Base-by-base conservation (phyloP, 2,113 vertebrate species). In the Clupea harengus region DNA sequence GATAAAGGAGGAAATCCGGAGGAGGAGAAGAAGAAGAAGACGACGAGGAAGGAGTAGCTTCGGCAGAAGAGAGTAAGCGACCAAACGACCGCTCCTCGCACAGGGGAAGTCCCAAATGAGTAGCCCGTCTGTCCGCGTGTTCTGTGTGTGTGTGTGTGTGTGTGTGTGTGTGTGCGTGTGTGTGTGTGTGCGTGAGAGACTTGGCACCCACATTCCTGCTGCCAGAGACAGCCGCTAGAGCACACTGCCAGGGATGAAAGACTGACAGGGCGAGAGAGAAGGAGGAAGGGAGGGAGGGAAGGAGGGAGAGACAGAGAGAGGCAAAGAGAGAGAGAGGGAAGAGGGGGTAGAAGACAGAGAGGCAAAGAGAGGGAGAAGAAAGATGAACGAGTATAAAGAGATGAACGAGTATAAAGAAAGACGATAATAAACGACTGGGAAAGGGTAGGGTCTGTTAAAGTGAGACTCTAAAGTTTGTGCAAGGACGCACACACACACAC, bases 61-160 rank as follows among this genome's bases (percentile, higher is more conserved):
- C 78, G 82, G n/a, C 15, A 18, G 20, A 32, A 32, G 81, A 82
- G 11, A 25, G 17, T 8, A 28, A 86, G 25, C 22, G 18, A 85
- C 83, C 60, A 28, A 72, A 25, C 64, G 72, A 86, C 85, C 9
- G 54, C 64, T 82, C 64, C 83, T 15, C 25, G 11, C n/a, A 75
- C 47, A 25, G 32, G 86, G 89, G 89, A 87, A 88, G 89, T 89
- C 89, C 90, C 88, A n/a, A 88, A 85, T 83, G 83, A 86, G 84
- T 45, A 39, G 47, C n/a, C 22, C 11, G 52, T 81, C 64, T 72
- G 22, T 72, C 64, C 11, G 39, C 72, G 84, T 52, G 13, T 28
- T 82, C 46, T 18, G 47, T 47, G 75, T 22, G 82, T 60, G 49
- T 64, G 72, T 45, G 82, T 17, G n/a, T n/a, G n/a, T n/a, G n/a